Conservation (phyloP, 2,888 invertebrate species). For the Priapulus caudatus region DNA sequence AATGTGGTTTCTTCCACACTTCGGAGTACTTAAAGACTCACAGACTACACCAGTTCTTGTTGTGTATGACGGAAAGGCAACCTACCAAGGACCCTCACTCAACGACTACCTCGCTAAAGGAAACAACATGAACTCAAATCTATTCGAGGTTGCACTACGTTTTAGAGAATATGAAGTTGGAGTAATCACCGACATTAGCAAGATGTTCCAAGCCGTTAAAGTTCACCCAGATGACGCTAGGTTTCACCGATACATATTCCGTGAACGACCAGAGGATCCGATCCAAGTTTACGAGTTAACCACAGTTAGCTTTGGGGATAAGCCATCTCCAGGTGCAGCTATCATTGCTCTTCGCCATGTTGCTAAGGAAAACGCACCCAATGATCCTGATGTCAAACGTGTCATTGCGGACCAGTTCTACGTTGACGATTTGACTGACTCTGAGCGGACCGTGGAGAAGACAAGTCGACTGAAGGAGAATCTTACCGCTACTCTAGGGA, state of each 20-base stretch:
- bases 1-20: constrained; percentile 11
- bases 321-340: constrained; percentile 9
- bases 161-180: constrained; percentile 10
- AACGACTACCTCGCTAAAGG: constrained; percentile 4
- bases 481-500: not conserved
- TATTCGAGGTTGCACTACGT: constrained; percentile 7
- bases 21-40: constrained; percentile 8
- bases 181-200: constrained; percentile 3
- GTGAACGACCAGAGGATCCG: constrained; percentile 4
- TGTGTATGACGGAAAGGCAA: constrained; percentile 10
- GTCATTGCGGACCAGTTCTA: too few relatives aligned
- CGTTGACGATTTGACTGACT: too few relatives aligned
- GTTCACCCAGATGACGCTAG: too few relatives aligned
- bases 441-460: not conserved
- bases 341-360: too few relatives aligned
- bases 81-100: constrained; percentile 9
- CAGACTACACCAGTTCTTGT: constrained; percentile 10
- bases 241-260: too few relatives aligned
- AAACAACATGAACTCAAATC: constrained; percentile 6
- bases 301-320: constrained; percentile 11
- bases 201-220: too few relatives aligned
- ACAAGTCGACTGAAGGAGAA: constrained; percentile 5
- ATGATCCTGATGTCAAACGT: too few relatives aligned
- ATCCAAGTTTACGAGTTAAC: constrained; percentile 9
- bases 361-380: too few relatives aligned